phyloP scores from a whole-genome alignment of 2,113 vertebrate species.

The Cyprinodon brontotheroides region DNA sequence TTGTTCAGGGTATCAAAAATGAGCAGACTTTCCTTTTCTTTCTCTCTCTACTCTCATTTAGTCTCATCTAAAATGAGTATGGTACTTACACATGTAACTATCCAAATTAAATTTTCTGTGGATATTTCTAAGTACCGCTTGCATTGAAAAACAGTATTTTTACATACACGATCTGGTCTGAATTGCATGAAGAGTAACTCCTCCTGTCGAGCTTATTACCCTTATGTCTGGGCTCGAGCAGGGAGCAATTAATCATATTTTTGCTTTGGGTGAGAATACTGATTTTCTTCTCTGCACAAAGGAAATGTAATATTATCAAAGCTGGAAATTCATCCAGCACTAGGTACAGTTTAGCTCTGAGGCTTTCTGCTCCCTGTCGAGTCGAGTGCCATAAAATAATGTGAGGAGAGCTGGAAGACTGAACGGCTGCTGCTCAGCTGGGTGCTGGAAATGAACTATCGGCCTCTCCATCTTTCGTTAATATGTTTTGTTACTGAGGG shows the following conservation, averaged over 20 bases:
- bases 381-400: conserved; percentile 43
- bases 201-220: conserved; percentile 71
- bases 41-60: conserved; percentile 60
- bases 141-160: conserved; percentile 64
- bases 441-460: conserved; percentile 39
- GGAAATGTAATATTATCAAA: conserved; percentile 66
- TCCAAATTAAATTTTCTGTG: conserved; percentile 76
- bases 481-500: background rate
- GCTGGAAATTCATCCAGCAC: conserved; percentile 60
- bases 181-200: conserved; percentile 61
- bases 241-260: conserved; percentile 78
- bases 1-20: conserved; percentile 64
- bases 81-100: conserved; percentile 70
- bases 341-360: conserved; percentile 57
- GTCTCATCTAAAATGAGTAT: conserved; percentile 64
- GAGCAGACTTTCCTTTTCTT: conserved; percentile 29
- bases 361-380: conserved; percentile 56
- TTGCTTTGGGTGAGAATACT: conserved; percentile 78
- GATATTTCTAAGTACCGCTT: conserved; percentile 72
- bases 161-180: conserved; percentile 47
- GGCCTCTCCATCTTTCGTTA: background rate
- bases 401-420: conserved; percentile 46
- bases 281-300: conserved; percentile 72
- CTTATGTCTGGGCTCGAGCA: conserved; percentile 60
- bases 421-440: conserved; percentile 48